A percentile compares a stretch with the other conserved stretches of the same genome.
phyloP scores from a whole-genome alignment of 2,113 vertebrate genomes.

The Calonectris borealis region DNA sequence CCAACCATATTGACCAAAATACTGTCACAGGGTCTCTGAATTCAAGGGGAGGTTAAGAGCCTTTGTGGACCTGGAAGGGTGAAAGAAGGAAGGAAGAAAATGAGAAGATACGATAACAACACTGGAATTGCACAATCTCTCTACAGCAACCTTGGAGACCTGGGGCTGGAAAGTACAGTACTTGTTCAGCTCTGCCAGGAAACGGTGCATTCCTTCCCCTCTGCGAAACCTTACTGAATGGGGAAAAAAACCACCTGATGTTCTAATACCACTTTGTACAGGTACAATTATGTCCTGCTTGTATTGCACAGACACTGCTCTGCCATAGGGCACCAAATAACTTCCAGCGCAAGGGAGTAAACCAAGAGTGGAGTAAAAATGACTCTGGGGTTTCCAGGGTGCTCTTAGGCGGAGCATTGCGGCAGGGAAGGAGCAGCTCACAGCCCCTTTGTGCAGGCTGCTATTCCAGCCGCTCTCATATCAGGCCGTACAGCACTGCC shows the following conservation, averaged over 20 bases:
- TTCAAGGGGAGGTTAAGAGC: not conserved
- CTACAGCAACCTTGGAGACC: not conserved
- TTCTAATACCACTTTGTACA: not conserved
- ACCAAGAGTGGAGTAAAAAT: not conserved
- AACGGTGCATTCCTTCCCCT: not conserved
- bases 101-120: not conserved
- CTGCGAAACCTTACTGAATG: not conserved
- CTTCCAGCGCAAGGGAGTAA: not conserved
- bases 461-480: not conserved
- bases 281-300: not conserved
- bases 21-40: not conserved
- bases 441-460: constrained; percentile 44
- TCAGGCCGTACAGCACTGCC: not conserved
- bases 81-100: not conserved
- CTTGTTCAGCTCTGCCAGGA: not conserved
- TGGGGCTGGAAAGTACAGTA: not conserved
- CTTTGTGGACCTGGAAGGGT: not conserved
- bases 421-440: not conserved
- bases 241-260: not conserved
- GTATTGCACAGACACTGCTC: not conserved
- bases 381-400: not conserved
- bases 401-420: not conserved
- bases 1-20: not conserved
- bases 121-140: not conserved
- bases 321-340: not conserved